Evolutionary conservation across 2,797 vertebrate genomes (phyloP).

Genomic region (Poecilia picta): DNA sequence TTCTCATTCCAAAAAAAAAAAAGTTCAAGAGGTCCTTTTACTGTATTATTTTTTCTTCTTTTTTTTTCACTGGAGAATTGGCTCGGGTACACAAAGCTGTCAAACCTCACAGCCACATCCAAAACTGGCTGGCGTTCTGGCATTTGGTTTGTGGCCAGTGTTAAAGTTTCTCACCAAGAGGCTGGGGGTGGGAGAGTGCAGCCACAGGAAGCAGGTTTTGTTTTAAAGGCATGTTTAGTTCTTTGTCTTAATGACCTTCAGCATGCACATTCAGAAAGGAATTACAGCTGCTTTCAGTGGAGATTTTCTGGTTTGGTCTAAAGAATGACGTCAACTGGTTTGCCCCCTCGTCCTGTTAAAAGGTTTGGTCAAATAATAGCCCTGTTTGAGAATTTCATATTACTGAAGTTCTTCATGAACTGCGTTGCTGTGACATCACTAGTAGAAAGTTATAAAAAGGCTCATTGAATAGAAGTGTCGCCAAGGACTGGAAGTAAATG

Average conservation of each 20-base stretch:
- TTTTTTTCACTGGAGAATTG: neutral
- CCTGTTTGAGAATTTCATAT: neutral
- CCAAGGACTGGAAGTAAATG: conserved; percentile 14
- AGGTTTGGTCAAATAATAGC: neutral
- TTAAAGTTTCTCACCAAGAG: conserved; percentile 46
- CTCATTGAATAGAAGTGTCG: conserved; percentile 1
- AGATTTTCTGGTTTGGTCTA: conserved; percentile 6
- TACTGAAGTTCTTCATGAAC: neutral
- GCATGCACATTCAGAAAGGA: conserved; percentile 18
- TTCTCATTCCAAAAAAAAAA: conserved; percentile 7
- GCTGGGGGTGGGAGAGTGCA: conserved; percentile 27
- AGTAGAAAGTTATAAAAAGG: conserved; percentile 30
- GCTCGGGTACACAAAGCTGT: conserved; percentile 8
- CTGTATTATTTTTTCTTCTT: conserved; percentile 8
- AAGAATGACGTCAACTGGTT: neutral
- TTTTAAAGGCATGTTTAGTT: conserved; percentile 43
- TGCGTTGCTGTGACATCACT: neutral
- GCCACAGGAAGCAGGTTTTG: conserved; percentile 51
- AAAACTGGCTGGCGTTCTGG: conserved; percentile 45
- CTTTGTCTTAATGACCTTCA: conserved; percentile 51
- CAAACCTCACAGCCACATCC: conserved; percentile 46
- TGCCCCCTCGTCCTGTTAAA: neutral
- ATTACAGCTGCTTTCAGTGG: conserved; percentile 16
- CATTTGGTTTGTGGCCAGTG: conserved; percentile 55
- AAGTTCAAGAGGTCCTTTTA: conserved; percentile 1